These are phyloP conservation scores for Psilopogon haemacephalus DNA, from an alignment of 2,113 vertebrate genomes.

Conservation along the genomic window DNA sequence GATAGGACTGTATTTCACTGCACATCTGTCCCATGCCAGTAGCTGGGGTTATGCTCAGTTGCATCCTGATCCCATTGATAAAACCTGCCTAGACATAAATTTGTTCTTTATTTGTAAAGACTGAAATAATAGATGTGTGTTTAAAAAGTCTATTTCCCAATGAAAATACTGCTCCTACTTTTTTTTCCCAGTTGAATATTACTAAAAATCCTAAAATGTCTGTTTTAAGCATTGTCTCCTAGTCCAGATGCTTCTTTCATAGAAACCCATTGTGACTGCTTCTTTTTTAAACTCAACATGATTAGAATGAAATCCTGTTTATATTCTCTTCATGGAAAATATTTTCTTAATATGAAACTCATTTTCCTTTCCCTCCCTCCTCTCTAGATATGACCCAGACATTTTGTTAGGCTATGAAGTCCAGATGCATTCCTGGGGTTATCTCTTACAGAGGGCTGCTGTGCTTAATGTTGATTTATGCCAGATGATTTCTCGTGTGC, in stretches of 20 bases:
- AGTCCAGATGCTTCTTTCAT: background rate
- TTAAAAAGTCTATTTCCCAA: background rate
- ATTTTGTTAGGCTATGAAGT: conserved; percentile 97
- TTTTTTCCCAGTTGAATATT: background rate
- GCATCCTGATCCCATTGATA: background rate
- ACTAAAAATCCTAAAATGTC: background rate
- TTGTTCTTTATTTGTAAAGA: background rate
- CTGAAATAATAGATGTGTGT: background rate
- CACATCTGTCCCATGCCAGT: background rate
- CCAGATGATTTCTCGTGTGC: conserved; percentile 92
- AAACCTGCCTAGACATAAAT: background rate
- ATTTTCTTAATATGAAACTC: background rate
- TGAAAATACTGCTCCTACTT: background rate
- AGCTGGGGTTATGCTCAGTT: background rate
- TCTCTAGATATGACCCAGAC: conserved; percentile 92
- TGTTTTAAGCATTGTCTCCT: background rate
- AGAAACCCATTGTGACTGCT: background rate
- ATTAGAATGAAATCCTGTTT: conserved; percentile 2
- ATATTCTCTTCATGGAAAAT: background rate
- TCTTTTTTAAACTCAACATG: background rate
- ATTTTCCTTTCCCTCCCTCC: background rate
- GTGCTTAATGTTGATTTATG: conserved; percentile 86
- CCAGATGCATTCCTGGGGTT: conserved; percentile 98
- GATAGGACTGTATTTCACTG: background rate
- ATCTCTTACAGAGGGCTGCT: conserved; percentile 92